Conservation (phyloP, 1,140 invertebrate species). For the Zaprionus ornatus region DNA sequence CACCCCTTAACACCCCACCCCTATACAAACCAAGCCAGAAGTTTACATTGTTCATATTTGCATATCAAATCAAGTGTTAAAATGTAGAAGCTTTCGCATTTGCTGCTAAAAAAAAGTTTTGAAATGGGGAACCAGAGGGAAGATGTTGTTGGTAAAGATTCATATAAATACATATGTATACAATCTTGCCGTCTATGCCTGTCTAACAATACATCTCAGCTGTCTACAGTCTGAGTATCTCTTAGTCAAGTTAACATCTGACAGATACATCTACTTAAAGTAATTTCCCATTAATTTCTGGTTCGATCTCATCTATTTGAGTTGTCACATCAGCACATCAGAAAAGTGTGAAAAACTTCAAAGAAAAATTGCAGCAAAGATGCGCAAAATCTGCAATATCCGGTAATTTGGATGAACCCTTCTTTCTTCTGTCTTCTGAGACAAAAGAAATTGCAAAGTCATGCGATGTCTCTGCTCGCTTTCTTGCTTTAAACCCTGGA, state of each 20-base stretch:
- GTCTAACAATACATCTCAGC: not conserved
- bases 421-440: conserved; percentile 12
- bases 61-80: conserved; percentile 81
- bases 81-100: conserved; percentile 62
- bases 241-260: not conserved
- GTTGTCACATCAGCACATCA: not conserved
- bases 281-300: not conserved
- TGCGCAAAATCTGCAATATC: conserved; percentile 66
- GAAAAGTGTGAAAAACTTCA: conserved; percentile 28
- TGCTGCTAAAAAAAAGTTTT: conserved; percentile 32
- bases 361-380: conserved; percentile 35
- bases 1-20: not conserved
- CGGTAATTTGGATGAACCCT: conserved; percentile 46
- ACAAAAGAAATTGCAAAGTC: conserved; percentile 66
- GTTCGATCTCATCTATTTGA: not conserved
- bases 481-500: conserved; percentile 19
- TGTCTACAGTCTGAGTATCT: not conserved
- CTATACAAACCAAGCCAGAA: conserved; percentile 11
- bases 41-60: conserved; percentile 70
- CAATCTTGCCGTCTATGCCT: not conserved
- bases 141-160: conserved; percentile 29
- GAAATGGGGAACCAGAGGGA: not conserved
- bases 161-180: not conserved
- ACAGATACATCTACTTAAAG: not conserved
- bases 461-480: conserved; percentile 41